Percentiles rank a stretch among this genome's conserved stretches.
Conservation (phyloP, 2,888 invertebrate species). For the Tortrix viridana region DNA sequence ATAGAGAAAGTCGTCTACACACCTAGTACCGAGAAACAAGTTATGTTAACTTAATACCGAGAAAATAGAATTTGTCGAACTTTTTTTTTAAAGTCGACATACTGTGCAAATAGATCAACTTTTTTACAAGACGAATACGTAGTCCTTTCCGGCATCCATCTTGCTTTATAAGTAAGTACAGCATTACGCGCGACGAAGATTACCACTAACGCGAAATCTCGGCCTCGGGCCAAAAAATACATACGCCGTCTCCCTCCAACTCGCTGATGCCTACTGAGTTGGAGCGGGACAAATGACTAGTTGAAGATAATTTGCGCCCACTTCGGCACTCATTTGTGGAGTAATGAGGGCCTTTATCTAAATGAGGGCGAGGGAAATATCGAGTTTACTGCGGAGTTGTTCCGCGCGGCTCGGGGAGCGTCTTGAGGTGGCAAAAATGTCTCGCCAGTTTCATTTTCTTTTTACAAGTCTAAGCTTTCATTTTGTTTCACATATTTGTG, state of each 20-base stretch:
- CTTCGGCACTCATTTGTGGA: conserved; percentile 29
- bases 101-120: too few species aligned
- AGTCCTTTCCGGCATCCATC: conserved; percentile 19
- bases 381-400: conserved; percentile 4
- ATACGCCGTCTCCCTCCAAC: conserved; percentile 4
- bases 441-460: neutral
- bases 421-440: neutral
- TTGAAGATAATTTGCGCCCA: conserved; percentile 34
- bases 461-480: too few species aligned
- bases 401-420: neutral
- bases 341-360: conserved; percentile 32
- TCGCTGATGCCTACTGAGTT: neutral
- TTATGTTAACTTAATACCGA: too few species aligned
- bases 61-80: too few species aligned
- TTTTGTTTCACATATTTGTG: too few species aligned
- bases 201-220: conserved; percentile 25
- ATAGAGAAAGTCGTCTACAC: too few species aligned
- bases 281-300: conserved; percentile 14
- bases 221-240: conserved; percentile 30
- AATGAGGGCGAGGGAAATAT: conserved; percentile 29
- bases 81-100: too few species aligned
- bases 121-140: too few species aligned
- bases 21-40: too few species aligned
- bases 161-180: conserved; percentile 24
- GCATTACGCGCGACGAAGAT: conserved; percentile 31